Conservation (phyloP, 2,888 invertebrate species). For the Drosophila basisetae region DNA sequence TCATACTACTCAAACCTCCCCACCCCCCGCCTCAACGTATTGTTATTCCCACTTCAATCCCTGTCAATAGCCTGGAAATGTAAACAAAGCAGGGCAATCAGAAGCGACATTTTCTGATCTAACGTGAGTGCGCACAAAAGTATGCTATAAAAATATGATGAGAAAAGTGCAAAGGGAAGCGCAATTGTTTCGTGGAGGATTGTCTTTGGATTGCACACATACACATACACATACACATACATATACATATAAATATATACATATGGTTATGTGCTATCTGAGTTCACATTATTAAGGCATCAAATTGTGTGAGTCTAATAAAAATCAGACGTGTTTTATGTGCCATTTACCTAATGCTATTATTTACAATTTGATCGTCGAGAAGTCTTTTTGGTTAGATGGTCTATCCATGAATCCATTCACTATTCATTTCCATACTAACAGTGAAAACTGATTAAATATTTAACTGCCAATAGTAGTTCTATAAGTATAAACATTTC, state of each 20-base stretch:
- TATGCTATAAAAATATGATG: slow-evolving; percentile 78
- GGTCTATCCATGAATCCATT: background rate
- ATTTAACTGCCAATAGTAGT: background rate
- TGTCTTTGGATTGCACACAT: background rate
- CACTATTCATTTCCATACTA: background rate
- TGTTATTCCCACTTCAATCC: slow-evolving; percentile 53
- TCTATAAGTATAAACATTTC: background rate
- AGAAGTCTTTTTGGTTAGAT: background rate
- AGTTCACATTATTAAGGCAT: slow-evolving; percentile 34
- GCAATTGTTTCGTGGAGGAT: slow-evolving; percentile 25
- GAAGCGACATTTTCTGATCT: slow-evolving; percentile 69
- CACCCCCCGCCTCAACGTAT: slow-evolving; percentile 25
- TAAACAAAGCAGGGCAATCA: slow-evolving; percentile 79
- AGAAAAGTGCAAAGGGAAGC: slow-evolving; percentile 50
- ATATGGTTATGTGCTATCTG: background rate
- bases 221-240: background rate
- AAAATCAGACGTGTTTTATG: slow-evolving; percentile 5
- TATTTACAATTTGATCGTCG: background rate
- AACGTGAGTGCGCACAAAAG: slow-evolving; percentile 68
- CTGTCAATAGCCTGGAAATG: slow-evolving; percentile 72
- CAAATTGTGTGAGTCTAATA: slow-evolving; percentile 8
- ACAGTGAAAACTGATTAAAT: background rate
- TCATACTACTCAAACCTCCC: background rate
- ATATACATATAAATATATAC: background rate
- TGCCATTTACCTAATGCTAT: background rate